Conservation (phyloP, 2,888 invertebrate genomes). For the Pyrgus malvae region DNA sequence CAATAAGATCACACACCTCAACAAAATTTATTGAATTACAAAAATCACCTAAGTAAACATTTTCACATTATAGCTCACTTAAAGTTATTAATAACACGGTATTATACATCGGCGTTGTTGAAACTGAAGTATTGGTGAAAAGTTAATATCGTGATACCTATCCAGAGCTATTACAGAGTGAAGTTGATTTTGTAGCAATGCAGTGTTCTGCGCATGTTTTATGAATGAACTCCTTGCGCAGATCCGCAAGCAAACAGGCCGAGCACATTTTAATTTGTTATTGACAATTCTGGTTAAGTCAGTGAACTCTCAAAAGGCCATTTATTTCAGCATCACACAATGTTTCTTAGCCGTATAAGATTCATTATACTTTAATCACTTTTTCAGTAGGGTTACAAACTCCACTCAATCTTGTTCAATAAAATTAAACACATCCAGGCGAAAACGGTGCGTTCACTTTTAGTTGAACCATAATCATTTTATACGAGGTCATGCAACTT, state of each 20-base stretch:
- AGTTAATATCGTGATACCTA: slow-evolving; percentile 54
- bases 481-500: slow-evolving; percentile 25
- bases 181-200: slow-evolving; percentile 77
- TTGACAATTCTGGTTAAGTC: slow-evolving; percentile 65
- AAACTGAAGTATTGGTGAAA: slow-evolving; percentile 44
- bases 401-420: background rate
- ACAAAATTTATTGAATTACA: slow-evolving; percentile 20
- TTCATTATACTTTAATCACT: background rate
- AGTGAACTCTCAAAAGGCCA: slow-evolving; percentile 52
- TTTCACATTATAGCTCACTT: slow-evolving; percentile 43
- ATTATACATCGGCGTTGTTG: slow-evolving; percentile 28
- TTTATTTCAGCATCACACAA: slow-evolving; percentile 3
- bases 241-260: slow-evolving; percentile 47
- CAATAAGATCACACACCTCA: slow-evolving; percentile 40
- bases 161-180: slow-evolving; percentile 53
- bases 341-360: slow-evolving; percentile 1
- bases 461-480: slow-evolving; percentile 22
- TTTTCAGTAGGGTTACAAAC: no score
- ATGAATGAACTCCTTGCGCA: slow-evolving; percentile 65
- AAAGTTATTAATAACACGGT: slow-evolving; percentile 36
- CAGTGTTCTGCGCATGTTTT: slow-evolving; percentile 76
- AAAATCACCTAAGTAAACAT: slow-evolving; percentile 49
- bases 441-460: slow-evolving; percentile 34
- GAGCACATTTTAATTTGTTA: slow-evolving; percentile 62
- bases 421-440: background rate